A percentile compares a stretch with the other conserved stretches of the same genome.
Conservation (phyloP, 2,888 invertebrate genomes). For the Trissolcus japonicus region DNA sequence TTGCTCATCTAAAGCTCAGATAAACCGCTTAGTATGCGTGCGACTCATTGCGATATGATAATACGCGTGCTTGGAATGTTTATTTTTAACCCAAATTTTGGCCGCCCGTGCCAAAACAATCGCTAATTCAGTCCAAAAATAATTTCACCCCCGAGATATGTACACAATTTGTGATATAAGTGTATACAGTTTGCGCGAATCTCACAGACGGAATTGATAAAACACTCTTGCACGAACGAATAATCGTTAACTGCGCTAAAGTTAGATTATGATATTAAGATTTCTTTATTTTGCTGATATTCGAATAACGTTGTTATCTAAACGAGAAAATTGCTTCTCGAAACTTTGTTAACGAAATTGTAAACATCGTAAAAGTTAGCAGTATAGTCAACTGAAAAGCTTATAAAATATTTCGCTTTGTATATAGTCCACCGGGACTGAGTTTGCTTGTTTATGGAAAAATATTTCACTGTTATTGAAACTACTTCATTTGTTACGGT, state of each 20-base stretch:
- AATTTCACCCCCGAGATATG: no score
- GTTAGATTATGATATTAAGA: constrained; percentile 31
- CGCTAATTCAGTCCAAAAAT: no score
- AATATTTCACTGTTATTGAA: constrained; percentile 36
- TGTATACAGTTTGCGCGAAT: no score
- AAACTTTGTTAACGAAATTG: constrained; percentile 52
- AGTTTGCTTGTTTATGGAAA: constrained; percentile 24
- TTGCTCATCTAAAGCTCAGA: constrained; percentile 59
- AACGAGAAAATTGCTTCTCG: constrained; percentile 45
- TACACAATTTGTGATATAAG: no score
- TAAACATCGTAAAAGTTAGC: constrained; percentile 44
- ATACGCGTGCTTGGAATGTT: constrained; percentile 69
- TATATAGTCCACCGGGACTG: constrained; percentile 30
- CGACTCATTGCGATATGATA: constrained; percentile 65
- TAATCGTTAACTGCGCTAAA: constrained; percentile 25
- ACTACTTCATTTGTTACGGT: constrained; percentile 32
- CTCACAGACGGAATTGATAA: no score
- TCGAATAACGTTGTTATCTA: constrained; percentile 40
- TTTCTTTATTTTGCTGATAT: constrained; percentile 36
- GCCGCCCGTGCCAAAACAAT: no score
- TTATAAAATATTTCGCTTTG: constrained; percentile 50
- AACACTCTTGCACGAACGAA: constrained; percentile 4
- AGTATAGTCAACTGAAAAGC: constrained; percentile 52
- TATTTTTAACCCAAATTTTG: no score
- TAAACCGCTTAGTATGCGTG: constrained; percentile 67